These are phyloP conservation scores for Tethya wilhelma DNA, from an alignment of 37 sponge, comb jelly and placozoan species.

Conservation along the genomic window DNA sequence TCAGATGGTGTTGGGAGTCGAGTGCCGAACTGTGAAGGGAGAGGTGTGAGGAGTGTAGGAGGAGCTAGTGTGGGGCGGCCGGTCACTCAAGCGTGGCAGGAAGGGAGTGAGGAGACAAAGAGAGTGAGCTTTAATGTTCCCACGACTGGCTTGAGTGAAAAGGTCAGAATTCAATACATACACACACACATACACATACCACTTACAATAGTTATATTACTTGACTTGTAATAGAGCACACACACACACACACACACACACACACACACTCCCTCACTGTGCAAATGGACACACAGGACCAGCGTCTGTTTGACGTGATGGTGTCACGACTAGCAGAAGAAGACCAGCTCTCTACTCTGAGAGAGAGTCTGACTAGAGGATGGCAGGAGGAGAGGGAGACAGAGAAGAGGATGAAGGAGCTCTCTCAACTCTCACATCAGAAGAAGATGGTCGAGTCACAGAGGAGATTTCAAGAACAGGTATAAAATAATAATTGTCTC, in stretches of 20 bases:
- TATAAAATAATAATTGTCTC: constrained; percentile 8
- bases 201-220: background rate
- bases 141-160: background rate
- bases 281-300: constrained; percentile 27
- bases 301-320: constrained; percentile 9
- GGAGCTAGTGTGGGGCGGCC: too few species aligned
- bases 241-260: too few species aligned
- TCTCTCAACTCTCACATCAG: background rate
- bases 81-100: too few species aligned
- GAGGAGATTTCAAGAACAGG: constrained; percentile 10
- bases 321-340: background rate
- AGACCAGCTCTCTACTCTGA: background rate
- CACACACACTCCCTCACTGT: too few species aligned
- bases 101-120: too few species aligned
- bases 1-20: too few species aligned
- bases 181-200: background rate
- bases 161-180: background rate
- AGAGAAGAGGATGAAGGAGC: constrained; percentile 8
- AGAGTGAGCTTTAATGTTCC: too few species aligned
- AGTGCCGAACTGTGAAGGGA: too few species aligned
- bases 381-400: background rate
- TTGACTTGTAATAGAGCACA: too few species aligned
- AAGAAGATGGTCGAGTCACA: background rate
- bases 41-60: too few species aligned
- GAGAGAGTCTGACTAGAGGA: background rate